Percentiles rank a stretch among this genome's conserved stretches.
These are phyloP conservation scores for Vespertilio murinus DNA, from an alignment of 2,797 vertebrate species.

Conservation along the genomic window DNA sequence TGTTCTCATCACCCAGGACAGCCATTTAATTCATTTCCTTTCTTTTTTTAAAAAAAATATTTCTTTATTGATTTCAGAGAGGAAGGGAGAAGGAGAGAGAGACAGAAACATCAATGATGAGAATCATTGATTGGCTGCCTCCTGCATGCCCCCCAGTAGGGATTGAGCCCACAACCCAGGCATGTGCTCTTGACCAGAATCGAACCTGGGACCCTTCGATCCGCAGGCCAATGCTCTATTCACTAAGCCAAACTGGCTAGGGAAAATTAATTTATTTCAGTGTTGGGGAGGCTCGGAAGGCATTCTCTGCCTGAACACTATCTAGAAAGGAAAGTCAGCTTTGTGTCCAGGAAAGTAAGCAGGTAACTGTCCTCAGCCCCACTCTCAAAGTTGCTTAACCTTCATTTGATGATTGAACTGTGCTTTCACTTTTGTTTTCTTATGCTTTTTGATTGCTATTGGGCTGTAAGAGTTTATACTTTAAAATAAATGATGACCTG, in stretches of 20 bases:
- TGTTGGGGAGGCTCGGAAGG: not conserved
- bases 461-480: conserved; percentile 7
- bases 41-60: not conserved
- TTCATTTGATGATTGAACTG: conserved; percentile 17
- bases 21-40: conserved; percentile 32
- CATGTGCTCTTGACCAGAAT: too few species aligned
- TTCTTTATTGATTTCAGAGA: too few species aligned
- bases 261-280: conserved; percentile 33
- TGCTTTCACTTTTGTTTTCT: conserved; percentile 22
- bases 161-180: too few species aligned
- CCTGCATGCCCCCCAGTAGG: too few species aligned
- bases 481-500: not conserved
- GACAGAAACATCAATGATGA: too few species aligned
- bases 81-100: too few species aligned
- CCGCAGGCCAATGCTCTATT: too few species aligned
- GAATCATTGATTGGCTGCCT: too few species aligned
- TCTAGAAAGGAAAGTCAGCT: not conserved
- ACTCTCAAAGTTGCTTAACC: not conserved
- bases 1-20: not conserved
- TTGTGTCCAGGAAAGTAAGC: conserved; percentile 40
- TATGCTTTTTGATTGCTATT: conserved; percentile 43
- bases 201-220: too few species aligned
- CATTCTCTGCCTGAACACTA: conserved; percentile 16
- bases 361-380: conserved; percentile 2
- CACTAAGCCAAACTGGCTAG: too few species aligned